phyloP scores from a whole-genome alignment of 2,888 invertebrate genomes.

The Dynastes maya region DNA sequence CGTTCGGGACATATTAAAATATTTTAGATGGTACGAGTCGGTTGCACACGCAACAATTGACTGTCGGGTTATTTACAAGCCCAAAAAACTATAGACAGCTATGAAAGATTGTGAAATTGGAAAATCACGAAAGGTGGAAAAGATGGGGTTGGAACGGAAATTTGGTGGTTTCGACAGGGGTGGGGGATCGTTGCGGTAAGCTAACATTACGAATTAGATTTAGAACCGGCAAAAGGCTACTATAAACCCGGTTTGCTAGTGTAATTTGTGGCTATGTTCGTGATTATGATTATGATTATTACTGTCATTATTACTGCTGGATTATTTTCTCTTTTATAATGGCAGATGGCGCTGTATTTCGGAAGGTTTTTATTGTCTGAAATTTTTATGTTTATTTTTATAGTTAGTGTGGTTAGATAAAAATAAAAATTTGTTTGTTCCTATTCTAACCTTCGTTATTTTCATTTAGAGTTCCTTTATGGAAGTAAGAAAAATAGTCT shows the following conservation, averaged over 20 bases:
- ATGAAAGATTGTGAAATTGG: slow-evolving; percentile 33
- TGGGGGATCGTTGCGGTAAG: background rate
- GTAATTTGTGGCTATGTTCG: slow-evolving; percentile 7
- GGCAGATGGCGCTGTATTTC: background rate
- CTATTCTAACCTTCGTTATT: no score
- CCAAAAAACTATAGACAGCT: slow-evolving; percentile 31
- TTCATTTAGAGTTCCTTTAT: no score
- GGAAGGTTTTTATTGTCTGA: background rate
- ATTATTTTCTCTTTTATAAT: background rate
- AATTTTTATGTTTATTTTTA: no score
- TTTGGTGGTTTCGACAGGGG: background rate
- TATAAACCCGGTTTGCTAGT: background rate
- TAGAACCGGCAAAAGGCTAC: background rate
- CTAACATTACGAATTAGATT: background rate
- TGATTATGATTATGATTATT: background rate
- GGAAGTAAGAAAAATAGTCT: no score
- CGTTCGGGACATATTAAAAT: slow-evolving; percentile 52
- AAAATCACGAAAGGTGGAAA: slow-evolving; percentile 20
- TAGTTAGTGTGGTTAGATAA: no score
- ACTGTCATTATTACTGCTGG: background rate
- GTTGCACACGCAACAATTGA: slow-evolving; percentile 56
- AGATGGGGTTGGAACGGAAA: slow-evolving; percentile 7
- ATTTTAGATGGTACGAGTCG: slow-evolving; percentile 55
- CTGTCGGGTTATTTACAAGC: slow-evolving; percentile 40
- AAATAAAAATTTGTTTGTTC: no score